phyloP scores from a whole-genome alignment of 2,113 vertebrate species.

The Hystrix cristata region DNA sequence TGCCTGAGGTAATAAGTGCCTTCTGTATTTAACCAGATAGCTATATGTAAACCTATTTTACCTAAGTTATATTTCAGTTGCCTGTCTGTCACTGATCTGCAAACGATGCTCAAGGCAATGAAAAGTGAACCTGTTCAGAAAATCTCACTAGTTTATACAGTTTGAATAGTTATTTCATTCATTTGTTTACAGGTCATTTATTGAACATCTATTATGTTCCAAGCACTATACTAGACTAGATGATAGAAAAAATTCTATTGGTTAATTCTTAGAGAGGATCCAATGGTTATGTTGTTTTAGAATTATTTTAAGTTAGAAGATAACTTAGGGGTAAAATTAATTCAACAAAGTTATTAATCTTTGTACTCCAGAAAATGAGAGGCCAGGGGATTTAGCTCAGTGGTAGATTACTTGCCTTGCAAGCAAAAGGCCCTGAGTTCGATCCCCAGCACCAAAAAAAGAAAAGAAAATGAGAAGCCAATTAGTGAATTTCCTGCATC shows the following conservation, averaged over 20 bases:
- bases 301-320: background rate
- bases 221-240: background rate
- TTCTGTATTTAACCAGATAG: background rate
- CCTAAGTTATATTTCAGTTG: background rate
- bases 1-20: background rate
- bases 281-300: background rate
- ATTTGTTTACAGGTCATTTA: background rate
- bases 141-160: background rate
- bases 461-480: background rate
- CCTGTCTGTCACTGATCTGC: background rate
- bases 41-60: background rate
- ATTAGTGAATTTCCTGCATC: background rate
- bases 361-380: conserved; percentile 14
- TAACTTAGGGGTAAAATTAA: background rate
- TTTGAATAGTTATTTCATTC: background rate
- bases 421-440: too few species aligned
- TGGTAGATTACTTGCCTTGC: too few species aligned
- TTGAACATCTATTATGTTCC: background rate
- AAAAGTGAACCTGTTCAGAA: background rate
- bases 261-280: conserved; percentile 3
- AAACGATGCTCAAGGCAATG: background rate
- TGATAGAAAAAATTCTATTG: background rate
- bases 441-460: too few species aligned
- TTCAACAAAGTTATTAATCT: conserved; percentile 35
- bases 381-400: background rate